phyloP scores from a whole-genome alignment of 2,113 vertebrate species.

The Leptodactylus fuscus region DNA sequence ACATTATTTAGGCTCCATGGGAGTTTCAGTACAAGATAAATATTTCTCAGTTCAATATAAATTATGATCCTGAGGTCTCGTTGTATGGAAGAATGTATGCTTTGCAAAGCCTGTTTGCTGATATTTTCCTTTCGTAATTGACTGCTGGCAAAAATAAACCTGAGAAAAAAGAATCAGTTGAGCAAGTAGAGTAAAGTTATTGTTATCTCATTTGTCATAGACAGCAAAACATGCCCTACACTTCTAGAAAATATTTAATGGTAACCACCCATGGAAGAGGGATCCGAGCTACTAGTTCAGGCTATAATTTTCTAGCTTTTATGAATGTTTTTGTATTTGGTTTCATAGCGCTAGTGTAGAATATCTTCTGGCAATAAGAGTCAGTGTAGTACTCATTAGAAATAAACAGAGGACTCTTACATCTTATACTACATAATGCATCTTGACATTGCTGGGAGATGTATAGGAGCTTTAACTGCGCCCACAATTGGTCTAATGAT shows the following conservation, averaged over 20 bases:
- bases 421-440: constrained; percentile 14
- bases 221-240: constrained; percentile 40
- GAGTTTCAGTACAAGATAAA: constrained; percentile 26
- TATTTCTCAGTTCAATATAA: constrained; percentile 25
- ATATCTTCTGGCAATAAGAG: constrained; percentile 6
- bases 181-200: constrained; percentile 36
- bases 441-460: constrained; percentile 20
- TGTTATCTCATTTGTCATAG: constrained; percentile 49
- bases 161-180: constrained; percentile 24
- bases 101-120: neutral
- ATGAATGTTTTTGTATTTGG: neutral
- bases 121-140: constrained; percentile 4
- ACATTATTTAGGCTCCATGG: constrained; percentile 16
- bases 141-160: constrained; percentile 50
- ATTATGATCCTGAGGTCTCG: constrained; percentile 8
- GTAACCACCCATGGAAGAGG: constrained; percentile 38
- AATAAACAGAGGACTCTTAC: constrained; percentile 9
- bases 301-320: neutral
- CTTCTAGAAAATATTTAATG: constrained; percentile 31
- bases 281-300: neutral
- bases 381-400: constrained; percentile 19
- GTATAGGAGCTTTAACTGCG: neutral
- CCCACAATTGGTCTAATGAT: constrained; percentile 41
- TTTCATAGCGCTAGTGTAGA: constrained; percentile 14
- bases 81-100: neutral